These are phyloP conservation scores for Acleris cristana DNA, from an alignment of 2,888 invertebrate genomes.

Conservation along the genomic window DNA sequence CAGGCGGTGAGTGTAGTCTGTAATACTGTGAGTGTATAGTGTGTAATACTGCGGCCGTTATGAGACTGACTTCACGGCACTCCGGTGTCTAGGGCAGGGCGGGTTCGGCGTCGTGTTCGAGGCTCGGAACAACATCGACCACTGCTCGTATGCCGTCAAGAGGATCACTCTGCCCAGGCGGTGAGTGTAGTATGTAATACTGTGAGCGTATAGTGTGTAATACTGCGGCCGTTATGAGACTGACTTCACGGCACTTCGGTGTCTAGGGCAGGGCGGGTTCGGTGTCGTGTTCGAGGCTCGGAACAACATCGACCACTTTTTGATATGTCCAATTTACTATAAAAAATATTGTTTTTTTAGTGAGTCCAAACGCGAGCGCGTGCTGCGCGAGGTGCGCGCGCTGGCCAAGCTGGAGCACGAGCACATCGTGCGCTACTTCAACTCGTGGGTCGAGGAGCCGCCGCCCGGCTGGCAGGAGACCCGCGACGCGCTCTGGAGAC, in stretches of 20 bases:
- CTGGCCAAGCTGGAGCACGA: slow-evolving; percentile 97
- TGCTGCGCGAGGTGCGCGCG: slow-evolving; percentile 97
- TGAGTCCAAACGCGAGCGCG: slow-evolving; percentile 91
- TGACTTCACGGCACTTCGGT: slow-evolving; percentile 63
- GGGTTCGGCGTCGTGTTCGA: slow-evolving; percentile 99
- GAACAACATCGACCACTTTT: slow-evolving; percentile 94
- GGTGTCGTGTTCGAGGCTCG: slow-evolving; percentile 98
- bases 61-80: too few relatives aligned
- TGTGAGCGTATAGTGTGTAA: slow-evolving; percentile 53
- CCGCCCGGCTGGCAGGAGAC: slow-evolving; percentile 94
- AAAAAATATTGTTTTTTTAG: slow-evolving; percentile 65
- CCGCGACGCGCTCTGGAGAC: slow-evolving; percentile 87
- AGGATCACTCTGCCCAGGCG: slow-evolving; percentile 93
- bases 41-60: slow-evolving; percentile 24
- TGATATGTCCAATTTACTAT: too few relatives aligned
- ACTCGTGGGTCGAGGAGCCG: slow-evolving; percentile 97
- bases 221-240: slow-evolving; percentile 59
- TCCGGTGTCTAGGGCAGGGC: slow-evolving; percentile 64
- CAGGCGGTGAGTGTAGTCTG: slow-evolving; percentile 79
- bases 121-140: slow-evolving; percentile 96
- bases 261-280: slow-evolving; percentile 87
- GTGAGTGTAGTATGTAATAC: slow-evolving; percentile 58
- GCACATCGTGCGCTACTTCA: slow-evolving; percentile 97
- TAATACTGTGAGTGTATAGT: background rate
- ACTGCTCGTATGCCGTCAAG: slow-evolving; percentile 97